Percentiles rank a stretch among this genome's conserved stretches.
Evolutionary conservation across 23 tunicate species (phyloP).

Genomic region (Clavelina lepadiformis): DNA sequence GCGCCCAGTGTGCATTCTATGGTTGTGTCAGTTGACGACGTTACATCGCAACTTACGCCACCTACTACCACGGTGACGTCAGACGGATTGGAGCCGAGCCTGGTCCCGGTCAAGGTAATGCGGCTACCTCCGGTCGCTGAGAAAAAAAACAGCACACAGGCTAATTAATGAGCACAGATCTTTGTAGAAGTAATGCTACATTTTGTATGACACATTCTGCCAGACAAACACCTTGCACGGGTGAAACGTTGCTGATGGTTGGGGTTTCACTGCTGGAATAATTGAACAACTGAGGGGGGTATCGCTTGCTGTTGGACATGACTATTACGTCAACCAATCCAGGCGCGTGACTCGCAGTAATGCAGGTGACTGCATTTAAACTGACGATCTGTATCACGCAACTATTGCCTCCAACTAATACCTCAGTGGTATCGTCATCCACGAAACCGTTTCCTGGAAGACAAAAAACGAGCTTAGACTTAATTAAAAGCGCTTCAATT

Average conservation of each 20-base stretch:
- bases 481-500: not conserved
- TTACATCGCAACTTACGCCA: slow-evolving; percentile 17
- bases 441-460: slow-evolving; percentile 70
- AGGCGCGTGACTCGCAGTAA: slow-evolving; percentile 8
- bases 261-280: slow-evolving; percentile 36
- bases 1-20: slow-evolving; percentile 35
- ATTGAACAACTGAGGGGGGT: slow-evolving; percentile 6
- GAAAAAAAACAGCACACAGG: not conserved
- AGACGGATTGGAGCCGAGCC: slow-evolving; percentile 14
- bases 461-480: no score
- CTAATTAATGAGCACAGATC: no score
- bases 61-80: slow-evolving; percentile 34
- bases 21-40: slow-evolving; percentile 19
- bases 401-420: slow-evolving; percentile 20
- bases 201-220: no score
- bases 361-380: slow-evolving; percentile 6
- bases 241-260: slow-evolving; percentile 24
- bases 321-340: slow-evolving; percentile 5
- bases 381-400: slow-evolving; percentile 16
- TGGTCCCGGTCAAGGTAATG: slow-evolving; percentile 38
- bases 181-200: no score
- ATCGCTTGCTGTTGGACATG: slow-evolving; percentile 13
- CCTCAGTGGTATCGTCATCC: slow-evolving; percentile 7
- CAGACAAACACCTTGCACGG: slow-evolving; percentile 24
- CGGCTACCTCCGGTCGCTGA: slow-evolving; percentile 25